phyloP scores from a whole-genome alignment of 2,888 invertebrate genomes.

The Mesoligia furuncula region DNA sequence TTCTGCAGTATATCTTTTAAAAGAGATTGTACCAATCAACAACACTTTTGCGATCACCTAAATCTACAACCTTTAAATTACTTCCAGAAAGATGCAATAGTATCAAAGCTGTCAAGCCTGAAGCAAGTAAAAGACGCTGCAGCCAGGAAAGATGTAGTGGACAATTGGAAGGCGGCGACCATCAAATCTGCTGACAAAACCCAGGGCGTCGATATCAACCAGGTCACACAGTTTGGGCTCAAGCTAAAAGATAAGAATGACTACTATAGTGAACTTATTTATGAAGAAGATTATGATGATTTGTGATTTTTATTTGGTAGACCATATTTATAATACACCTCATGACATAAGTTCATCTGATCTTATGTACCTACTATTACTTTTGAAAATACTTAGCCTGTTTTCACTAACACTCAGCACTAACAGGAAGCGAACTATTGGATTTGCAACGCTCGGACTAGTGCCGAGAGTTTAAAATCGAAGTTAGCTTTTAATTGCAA shows the following conservation, averaged over 20 bases:
- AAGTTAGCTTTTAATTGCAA: too few species aligned
- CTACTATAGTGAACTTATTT: constrained; percentile 81
- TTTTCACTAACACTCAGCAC: not conserved
- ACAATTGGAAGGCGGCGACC: constrained; percentile 77
- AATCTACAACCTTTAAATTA: not conserved
- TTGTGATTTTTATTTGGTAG: constrained; percentile 45
- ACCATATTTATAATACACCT: not conserved
- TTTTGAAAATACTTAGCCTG: not conserved
- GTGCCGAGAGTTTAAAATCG: not conserved
- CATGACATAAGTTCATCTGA: not conserved
- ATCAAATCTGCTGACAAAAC: constrained; percentile 76
- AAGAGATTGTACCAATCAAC: not conserved
- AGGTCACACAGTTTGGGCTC: constrained; percentile 82
- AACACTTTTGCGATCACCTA: not conserved
- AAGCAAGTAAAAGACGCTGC: constrained; percentile 76
- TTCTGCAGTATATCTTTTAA: not conserved
- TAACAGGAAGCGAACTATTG: not conserved
- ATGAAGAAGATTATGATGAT: constrained; percentile 83
- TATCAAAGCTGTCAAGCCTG: constrained; percentile 78
- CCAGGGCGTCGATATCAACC: constrained; percentile 76
- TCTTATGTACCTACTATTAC: not conserved
- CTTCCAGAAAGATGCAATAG: constrained; percentile 82
- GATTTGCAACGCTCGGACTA: not conserved
- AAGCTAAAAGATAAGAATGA: constrained; percentile 83
- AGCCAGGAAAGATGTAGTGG: constrained; percentile 73